Conservation (phyloP, 2,113 vertebrate species). For the Ceyx margarethae region DNA sequence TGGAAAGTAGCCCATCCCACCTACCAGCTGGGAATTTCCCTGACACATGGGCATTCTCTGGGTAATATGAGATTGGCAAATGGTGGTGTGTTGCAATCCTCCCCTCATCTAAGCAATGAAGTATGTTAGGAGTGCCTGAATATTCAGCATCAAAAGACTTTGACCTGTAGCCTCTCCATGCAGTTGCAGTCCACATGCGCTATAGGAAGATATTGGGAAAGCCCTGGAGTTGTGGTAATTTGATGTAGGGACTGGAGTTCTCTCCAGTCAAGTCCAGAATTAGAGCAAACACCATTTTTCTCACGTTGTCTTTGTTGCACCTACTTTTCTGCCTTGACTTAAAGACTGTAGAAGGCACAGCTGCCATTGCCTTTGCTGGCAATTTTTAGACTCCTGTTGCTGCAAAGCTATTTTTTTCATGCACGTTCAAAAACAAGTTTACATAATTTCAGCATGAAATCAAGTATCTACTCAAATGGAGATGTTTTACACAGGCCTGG, state of each 20-base stretch:
- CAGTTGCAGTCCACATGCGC: neutral
- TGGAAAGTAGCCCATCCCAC: slow-evolving; percentile 15
- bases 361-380: neutral
- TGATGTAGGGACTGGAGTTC: neutral
- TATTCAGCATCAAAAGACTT: neutral
- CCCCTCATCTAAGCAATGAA: neutral
- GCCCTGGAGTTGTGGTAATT: neutral
- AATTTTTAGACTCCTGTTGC: neutral
- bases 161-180: neutral
- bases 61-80: slow-evolving; percentile 16
- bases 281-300: neutral
- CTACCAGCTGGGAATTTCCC: slow-evolving; percentile 52
- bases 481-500: neutral
- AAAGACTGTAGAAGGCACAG: neutral
- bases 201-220: neutral
- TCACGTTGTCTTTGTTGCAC: rapidly evolving
- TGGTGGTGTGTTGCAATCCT: neutral
- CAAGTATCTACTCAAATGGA: neutral
- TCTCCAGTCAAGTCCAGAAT: neutral
- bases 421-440: neutral
- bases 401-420: neutral
- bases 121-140: neutral
- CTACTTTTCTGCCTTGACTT: neutral
- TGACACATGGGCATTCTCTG: slow-evolving; percentile 31
- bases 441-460: neutral